Evolutionary conservation across 1,140 invertebrate genomes (phyloP).

Genomic region (Lasioglossum baleicum): DNA sequence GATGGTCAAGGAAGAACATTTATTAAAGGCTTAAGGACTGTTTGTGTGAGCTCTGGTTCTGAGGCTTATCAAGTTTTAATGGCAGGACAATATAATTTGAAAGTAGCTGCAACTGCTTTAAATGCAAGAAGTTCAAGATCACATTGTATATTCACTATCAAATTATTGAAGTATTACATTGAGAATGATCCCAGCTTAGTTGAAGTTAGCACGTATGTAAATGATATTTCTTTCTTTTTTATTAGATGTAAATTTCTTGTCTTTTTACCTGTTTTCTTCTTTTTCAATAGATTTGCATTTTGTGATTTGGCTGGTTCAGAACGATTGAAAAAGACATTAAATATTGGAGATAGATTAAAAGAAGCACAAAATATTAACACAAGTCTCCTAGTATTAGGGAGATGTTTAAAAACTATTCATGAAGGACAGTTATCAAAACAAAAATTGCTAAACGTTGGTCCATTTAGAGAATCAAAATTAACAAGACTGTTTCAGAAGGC

Average conservation of each 20-base stretch:
- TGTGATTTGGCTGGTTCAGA: constrained; percentile 96
- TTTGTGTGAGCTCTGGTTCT: constrained; percentile 87
- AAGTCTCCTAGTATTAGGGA: constrained; percentile 91
- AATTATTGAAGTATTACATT: constrained; percentile 83
- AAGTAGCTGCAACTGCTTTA: constrained; percentile 90
- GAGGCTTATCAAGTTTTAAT: constrained; percentile 91
- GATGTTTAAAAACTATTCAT: constrained; percentile 88
- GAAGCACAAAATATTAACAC: constrained; percentile 96
- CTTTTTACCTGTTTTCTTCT: constrained; percentile 6
- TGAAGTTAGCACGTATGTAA: constrained; percentile 82
- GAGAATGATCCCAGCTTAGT: constrained; percentile 77
- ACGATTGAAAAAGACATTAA: constrained; percentile 90
- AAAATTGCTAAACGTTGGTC: constrained; percentile 78
- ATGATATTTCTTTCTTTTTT: constrained; percentile 28
- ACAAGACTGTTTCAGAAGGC: constrained; percentile 85
- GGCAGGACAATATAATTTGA: constrained; percentile 89
- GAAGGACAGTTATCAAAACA: constrained; percentile 72
- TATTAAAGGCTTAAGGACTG: constrained; percentile 88
- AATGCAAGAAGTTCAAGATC: constrained; percentile 92
- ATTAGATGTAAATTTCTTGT: background rate
- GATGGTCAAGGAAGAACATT: constrained; percentile 85
- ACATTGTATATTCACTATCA: constrained; percentile 93
- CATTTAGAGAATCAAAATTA: constrained; percentile 91
- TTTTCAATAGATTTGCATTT: constrained; percentile 84
- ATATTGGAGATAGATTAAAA: constrained; percentile 89